Evolutionary conservation across 2,113 vertebrate genomes (phyloP).

Genomic region (Phaethon lepturus): DNA sequence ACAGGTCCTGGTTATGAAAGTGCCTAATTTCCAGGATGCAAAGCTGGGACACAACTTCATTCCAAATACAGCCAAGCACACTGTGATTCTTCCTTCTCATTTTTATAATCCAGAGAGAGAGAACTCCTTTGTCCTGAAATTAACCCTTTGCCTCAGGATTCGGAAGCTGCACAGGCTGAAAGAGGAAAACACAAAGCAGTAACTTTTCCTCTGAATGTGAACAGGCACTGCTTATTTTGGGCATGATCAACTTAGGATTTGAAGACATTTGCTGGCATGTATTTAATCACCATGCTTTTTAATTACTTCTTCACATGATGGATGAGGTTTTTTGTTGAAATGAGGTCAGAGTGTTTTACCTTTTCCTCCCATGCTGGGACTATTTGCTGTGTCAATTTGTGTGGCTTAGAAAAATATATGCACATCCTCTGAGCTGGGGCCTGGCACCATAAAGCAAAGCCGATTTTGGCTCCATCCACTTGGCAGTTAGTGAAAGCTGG

Average conservation of each 20-base stretch:
- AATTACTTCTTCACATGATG: background rate
- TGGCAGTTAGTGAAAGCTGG: background rate
- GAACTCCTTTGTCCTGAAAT: background rate
- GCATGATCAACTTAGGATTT: background rate
- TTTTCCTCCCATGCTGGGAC: constrained; percentile 10
- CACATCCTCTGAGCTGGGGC: background rate
- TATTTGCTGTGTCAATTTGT: constrained; percentile 36
- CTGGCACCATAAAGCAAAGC: background rate
- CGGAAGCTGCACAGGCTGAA: background rate
- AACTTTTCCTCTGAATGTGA: background rate
- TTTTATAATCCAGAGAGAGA: background rate
- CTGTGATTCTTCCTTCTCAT: background rate
- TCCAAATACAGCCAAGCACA: background rate
- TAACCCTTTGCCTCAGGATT: background rate
- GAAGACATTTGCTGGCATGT: background rate
- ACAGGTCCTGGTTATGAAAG: background rate
- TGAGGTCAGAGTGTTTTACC: constrained; percentile 46
- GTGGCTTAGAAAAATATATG: constrained; percentile 13
- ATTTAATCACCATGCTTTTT: background rate
- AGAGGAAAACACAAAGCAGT: background rate
- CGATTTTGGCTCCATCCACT: background rate
- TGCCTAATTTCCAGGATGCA: background rate
- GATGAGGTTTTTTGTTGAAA: constrained; percentile 28
- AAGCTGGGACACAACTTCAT: background rate
- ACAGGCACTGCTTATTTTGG: constrained; percentile 5